Evolutionary conservation across 2,888 invertebrate genomes (phyloP), one percentile per base, ranked within the genome.

Genomic region (Volucella inanis): DNA sequence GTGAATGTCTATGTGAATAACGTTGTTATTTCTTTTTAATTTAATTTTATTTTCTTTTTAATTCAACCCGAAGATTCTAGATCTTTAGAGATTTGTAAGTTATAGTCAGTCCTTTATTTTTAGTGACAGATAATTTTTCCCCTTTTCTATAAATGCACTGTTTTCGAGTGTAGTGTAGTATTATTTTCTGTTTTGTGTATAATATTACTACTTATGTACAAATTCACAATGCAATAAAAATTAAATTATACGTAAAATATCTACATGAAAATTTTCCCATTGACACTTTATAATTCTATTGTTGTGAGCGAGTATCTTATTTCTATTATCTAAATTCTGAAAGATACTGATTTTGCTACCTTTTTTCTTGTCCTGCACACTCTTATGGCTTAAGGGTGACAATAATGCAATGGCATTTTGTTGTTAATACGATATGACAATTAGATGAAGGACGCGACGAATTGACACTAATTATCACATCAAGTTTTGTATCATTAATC

Each of bases 211-310:
- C 67, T 71, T 64, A 43, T 77, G 54, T 74, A 49, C 38, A 65
- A 49, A 57, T 59, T 67, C 52, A 49, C 65, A 18, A 15, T 52
- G 65, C 55, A 76, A 31, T 71, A 14, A 38, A 62, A 68, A 75
- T 70, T 59, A 62, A 61, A 75, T 70, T 64, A 62, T 45, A 41
- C 10, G 15, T 61, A 70, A 68, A 47, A 45, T 67, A 76, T 72
- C 62, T 43, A 10, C 59, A 11, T 41, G 11, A 65, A 52, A 15
- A 52, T 43, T 59, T 81, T 85, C 85, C 81, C 81, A 85, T 77
- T 72, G 76, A 72, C 45, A 65, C 62, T 71, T 81, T 72, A 50
- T 81, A 85, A 85, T 85, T 85, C 85, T 77, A 77, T 85, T 85
- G 85, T 85, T 77, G 45, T 72, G 39, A 54, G n/a, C 43, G 70